phyloP scores from a whole-genome alignment of 1,140 invertebrate genomes.

The Cepaea nemoralis region DNA sequence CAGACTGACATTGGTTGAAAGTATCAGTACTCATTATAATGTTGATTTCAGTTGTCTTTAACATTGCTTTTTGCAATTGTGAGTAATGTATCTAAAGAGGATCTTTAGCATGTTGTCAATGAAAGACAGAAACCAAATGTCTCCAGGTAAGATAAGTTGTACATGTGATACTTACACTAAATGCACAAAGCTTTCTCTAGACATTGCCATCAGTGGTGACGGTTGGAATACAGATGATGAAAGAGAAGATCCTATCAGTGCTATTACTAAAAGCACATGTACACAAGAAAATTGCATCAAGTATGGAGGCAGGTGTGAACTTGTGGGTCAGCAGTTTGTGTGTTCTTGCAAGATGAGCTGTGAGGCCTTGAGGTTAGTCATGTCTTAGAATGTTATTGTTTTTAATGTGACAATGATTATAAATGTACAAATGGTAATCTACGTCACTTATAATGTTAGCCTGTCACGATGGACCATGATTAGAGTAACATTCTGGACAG shows the following conservation, averaged over 20 bases:
- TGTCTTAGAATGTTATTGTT: too few species aligned
- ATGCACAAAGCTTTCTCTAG: background rate
- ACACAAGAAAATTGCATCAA: slow-evolving; percentile 86
- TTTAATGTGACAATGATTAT: too few species aligned
- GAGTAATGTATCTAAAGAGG: too few species aligned
- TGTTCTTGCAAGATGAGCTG: slow-evolving; percentile 71
- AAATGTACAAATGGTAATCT: too few species aligned
- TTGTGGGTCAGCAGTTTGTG: slow-evolving; percentile 38
- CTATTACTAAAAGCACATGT: slow-evolving; percentile 71
- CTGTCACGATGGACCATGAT: too few species aligned
- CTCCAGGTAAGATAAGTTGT: background rate
- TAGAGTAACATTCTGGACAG: too few species aligned
- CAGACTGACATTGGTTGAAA: too few species aligned
- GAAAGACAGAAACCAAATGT: background rate
- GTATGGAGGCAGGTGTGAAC: slow-evolving; percentile 86
- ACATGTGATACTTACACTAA: background rate
- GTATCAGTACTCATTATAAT: too few species aligned
- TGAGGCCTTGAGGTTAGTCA: slow-evolving; percentile 66
- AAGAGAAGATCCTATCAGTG: background rate
- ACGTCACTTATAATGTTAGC: too few species aligned
- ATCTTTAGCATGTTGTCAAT: too few species aligned
- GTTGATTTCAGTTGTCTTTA: too few species aligned
- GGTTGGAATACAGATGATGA: slow-evolving; percentile 39
- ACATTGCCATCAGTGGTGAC: background rate
- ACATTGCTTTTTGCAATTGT: too few species aligned